Conservation (phyloP, 2,113 vertebrate genomes). For the Gallinago media region DNA sequence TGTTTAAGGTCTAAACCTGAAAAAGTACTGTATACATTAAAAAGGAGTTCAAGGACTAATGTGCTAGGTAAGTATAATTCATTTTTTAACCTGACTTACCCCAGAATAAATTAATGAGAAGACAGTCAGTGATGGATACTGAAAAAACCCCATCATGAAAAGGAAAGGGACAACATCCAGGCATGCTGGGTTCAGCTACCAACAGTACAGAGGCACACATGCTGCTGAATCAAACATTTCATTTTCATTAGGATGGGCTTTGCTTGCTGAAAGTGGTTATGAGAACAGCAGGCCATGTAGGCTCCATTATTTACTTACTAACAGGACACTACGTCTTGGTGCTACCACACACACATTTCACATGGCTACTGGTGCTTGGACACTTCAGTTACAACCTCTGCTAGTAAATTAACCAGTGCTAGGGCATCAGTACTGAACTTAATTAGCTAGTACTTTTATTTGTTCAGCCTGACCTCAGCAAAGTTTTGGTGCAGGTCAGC, state of each 20-base stretch:
- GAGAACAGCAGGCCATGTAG: neutral
- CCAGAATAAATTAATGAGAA: neutral
- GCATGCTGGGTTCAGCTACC: neutral
- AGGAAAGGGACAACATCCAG: neutral
- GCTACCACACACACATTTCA: neutral
- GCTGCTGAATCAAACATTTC: neutral
- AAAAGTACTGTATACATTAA: neutral
- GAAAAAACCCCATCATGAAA: neutral
- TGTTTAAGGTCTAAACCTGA: neutral
- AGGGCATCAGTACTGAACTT: neutral
- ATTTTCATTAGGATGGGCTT: neutral
- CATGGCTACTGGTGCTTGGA: neutral
- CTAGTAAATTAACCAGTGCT: neutral
- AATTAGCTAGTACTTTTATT: neutral
- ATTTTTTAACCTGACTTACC: neutral
- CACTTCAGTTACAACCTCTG: neutral
- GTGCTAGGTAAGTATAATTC: neutral
- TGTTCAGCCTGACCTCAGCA: neutral
- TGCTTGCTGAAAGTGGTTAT: neutral
- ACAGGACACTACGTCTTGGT: neutral
- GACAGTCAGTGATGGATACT: neutral
- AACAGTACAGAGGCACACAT: neutral
- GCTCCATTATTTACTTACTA: neutral
- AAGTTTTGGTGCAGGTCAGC: neutral
- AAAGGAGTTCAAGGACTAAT: neutral